Evolutionary conservation across 35 echinoderm and acorn worm genomes (phyloP).

Genomic region (Anneissia japonica): DNA sequence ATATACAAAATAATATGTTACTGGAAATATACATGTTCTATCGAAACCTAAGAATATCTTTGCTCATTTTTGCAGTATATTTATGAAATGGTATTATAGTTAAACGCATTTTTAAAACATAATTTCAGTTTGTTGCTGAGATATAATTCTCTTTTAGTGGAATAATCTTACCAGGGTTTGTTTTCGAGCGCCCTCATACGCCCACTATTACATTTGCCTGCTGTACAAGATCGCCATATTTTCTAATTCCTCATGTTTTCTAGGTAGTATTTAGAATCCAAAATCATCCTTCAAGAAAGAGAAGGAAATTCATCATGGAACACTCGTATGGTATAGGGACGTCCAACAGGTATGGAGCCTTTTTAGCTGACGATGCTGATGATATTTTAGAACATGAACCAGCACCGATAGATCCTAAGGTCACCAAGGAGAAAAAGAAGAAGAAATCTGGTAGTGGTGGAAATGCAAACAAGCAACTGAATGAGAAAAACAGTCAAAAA

Average conservation of each 20-base stretch:
- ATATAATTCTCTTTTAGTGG: neutral
- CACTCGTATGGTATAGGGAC: constrained; percentile 65
- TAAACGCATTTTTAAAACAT: no score
- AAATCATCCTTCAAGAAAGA: constrained; percentile 71
- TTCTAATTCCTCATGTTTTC: constrained; percentile 1
- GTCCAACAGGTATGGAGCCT: constrained; percentile 70
- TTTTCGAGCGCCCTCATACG: constrained; percentile 3
- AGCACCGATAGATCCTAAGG: constrained; percentile 53
- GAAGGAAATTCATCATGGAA: constrained; percentile 79
- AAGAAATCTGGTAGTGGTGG: constrained; percentile 57
- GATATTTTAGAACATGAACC: constrained; percentile 61
- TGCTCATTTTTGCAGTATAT: no score
- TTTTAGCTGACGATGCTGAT: constrained; percentile 69
- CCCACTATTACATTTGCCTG: neutral
- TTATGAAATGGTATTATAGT: no score
- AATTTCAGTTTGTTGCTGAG: no score
- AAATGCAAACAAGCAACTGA: constrained; percentile 27
- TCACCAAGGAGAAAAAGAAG: constrained; percentile 43
- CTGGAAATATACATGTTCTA: no score
- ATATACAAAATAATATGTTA: no score
- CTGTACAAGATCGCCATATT: constrained; percentile 51
- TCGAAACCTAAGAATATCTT: no score
- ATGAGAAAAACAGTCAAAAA: neutral
- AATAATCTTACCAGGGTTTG: neutral
- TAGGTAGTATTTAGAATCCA: constrained; percentile 55